Conservation (phyloP, 2,113 vertebrate species). For the Hymenochirus boettgeri region DNA sequence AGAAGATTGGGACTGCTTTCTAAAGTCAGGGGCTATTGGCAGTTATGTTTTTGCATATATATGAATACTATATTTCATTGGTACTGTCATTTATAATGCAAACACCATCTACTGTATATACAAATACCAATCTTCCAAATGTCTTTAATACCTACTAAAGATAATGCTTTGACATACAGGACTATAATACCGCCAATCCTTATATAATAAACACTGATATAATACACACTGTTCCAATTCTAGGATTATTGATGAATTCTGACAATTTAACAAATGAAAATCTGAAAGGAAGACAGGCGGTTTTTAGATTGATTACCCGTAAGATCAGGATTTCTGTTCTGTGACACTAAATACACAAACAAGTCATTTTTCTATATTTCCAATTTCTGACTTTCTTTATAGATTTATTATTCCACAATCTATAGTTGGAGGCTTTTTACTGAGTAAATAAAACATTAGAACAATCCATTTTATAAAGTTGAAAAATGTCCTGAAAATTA, state of each 20-base stretch:
- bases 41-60: too few relatives aligned
- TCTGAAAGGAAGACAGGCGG: slow-evolving; percentile 35
- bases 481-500: too few relatives aligned
- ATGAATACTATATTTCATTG: too few relatives aligned
- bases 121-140: too few relatives aligned
- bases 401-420: slow-evolving; percentile 26
- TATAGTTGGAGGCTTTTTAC: slow-evolving; percentile 17
- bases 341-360: slow-evolving; percentile 29
- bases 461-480: background rate
- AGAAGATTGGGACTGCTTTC: too few relatives aligned
- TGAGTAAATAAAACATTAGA: background rate
- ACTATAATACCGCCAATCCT: too few relatives aligned
- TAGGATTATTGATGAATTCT: slow-evolving; percentile 34
- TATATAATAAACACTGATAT: too few relatives aligned
- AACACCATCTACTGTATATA: too few relatives aligned
- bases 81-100: too few relatives aligned
- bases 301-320: slow-evolving; percentile 28
- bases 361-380: slow-evolving; percentile 38
- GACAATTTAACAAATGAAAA: slow-evolving; percentile 38
- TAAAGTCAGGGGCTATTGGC: too few relatives aligned
- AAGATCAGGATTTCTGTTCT: slow-evolving; percentile 11
- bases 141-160: too few relatives aligned
- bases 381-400: slow-evolving; percentile 25
- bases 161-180: too few relatives aligned
- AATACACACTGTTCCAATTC: slow-evolving; percentile 9